Evolutionary conservation across 2,888 invertebrate species (phyloP).

Genomic region (Monopis laevigella): DNA sequence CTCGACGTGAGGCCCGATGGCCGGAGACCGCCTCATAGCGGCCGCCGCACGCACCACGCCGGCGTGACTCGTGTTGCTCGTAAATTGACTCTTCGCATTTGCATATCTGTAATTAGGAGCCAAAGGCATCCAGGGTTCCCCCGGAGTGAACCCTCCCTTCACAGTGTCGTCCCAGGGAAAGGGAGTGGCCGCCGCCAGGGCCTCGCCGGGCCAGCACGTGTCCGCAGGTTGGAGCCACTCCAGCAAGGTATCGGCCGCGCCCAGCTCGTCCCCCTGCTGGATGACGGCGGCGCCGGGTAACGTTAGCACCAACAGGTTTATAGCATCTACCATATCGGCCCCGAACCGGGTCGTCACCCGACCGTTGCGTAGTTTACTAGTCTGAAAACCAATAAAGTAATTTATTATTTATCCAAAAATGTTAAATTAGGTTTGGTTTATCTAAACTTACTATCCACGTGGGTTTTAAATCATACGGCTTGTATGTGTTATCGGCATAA

Average conservation of each 20-base stretch:
- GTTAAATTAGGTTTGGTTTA: conserved; percentile 8
- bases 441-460: conserved; percentile 41
- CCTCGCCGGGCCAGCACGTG: conserved; percentile 57
- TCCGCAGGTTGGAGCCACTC: conserved; percentile 40
- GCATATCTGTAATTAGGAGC: conserved; percentile 69
- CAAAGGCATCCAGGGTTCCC: conserved; percentile 74
- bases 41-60: conserved; percentile 40
- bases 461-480: conserved; percentile 33
- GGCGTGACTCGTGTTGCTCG: conserved; percentile 56
- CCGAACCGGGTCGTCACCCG: conserved; percentile 71
- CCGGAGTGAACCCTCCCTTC: conserved; percentile 57
- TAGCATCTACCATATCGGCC: conserved; percentile 70
- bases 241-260: conserved; percentile 64
- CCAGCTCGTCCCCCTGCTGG: conserved; percentile 85
- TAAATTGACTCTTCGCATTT: conserved; percentile 69
- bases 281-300: conserved; percentile 80
- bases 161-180: conserved; percentile 57
- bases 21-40: conserved; percentile 51
- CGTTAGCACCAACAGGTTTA: conserved; percentile 74
- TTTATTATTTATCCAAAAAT: conserved; percentile 7
- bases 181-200: conserved; percentile 34
- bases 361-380: conserved; percentile 32
- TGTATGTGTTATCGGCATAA: conserved; percentile 34
- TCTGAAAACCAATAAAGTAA: conserved; percentile 33
- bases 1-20: conserved; percentile 50